Evolutionary conservation across 2,888 invertebrate genomes (phyloP), one percentile per base, ranked within the genome.

Genomic region (Eupsilia transversa): DNA sequence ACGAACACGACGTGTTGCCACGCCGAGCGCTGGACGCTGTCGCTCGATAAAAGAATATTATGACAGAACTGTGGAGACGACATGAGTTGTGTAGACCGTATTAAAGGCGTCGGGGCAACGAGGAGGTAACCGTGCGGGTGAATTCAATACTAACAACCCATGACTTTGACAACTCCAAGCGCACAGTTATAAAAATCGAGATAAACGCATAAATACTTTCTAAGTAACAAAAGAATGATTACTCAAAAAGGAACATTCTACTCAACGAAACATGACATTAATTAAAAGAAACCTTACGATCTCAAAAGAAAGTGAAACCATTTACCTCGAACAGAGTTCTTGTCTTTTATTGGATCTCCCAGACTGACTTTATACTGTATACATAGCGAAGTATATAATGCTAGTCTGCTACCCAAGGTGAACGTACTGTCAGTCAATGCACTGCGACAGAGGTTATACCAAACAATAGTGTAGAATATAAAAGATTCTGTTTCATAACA

Each of bases 371-470:
- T 30, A 72, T 59, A 72, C 4, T 2, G 17, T n/a, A 10, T 59
- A 66, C 2, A 72, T 43, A 63, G 5, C 5, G 6, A 2, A 41
- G 67, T 71, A 84, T 57, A 84, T 80, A 72, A 72, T 4, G 27
- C 2, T 35, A 17, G 84, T 82, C 82, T 82, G 77, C 52, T 3
- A 9, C 2, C 20, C 9, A 35, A 57, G 82, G 81, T 82, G 59
- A 84, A 84, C 1, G 84, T 0, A 38, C 84, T 27, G 12, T 20
- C 72, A 77, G 84, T 61, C 82, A 52, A 3, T 82, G 82, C 81
- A 80, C 82, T n/a, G 69, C 6, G 14, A 30, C 38, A 1, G 72
- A 68, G 57, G 12, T 68, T 43, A 43, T 65, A 57, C 60, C 52
- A 49, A 77, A 57, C 41, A 30, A 54, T 46, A 27, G 80, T 54